Conservation (phyloP, 2,113 vertebrate species). For the Takifugu flavidus region DNA sequence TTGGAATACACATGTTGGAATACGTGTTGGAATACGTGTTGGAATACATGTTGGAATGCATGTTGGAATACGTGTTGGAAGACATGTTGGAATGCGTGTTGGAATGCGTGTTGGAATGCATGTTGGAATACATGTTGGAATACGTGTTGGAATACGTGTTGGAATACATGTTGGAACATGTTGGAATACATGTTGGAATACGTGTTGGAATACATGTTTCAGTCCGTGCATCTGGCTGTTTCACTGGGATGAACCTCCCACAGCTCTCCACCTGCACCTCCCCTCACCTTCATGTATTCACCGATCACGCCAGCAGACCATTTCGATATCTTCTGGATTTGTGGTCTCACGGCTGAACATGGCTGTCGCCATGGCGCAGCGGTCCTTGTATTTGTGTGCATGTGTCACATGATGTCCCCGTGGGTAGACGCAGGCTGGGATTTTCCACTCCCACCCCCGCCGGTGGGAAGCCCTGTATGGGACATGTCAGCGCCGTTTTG, state of each 20-base stretch:
- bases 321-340: slow-evolving; percentile 19
- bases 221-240: slow-evolving; percentile 38
- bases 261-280: slow-evolving; percentile 32
- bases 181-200: too few species aligned
- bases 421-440: slow-evolving; percentile 55
- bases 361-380: slow-evolving; percentile 13
- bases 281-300: slow-evolving; percentile 38
- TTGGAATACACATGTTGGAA: too few species aligned
- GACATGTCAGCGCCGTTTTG: slow-evolving; percentile 75
- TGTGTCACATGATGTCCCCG: slow-evolving; percentile 40
- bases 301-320: slow-evolving; percentile 26
- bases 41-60: too few species aligned
- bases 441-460: slow-evolving; percentile 72
- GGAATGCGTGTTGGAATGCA: too few species aligned
- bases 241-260: slow-evolving; percentile 49
- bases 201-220: slow-evolving; percentile 39
- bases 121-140: too few species aligned
- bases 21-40: too few species aligned
- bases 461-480: slow-evolving; percentile 72
- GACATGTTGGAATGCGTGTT: too few species aligned
- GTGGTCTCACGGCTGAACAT: slow-evolving; percentile 11
- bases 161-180: too few species aligned
- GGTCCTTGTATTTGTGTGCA: slow-evolving; percentile 29
- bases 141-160: too few species aligned
- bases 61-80: too few species aligned